phyloP scores from a whole-genome alignment of 2,797 vertebrate species.

The Arrhamphus sclerolepis region DNA sequence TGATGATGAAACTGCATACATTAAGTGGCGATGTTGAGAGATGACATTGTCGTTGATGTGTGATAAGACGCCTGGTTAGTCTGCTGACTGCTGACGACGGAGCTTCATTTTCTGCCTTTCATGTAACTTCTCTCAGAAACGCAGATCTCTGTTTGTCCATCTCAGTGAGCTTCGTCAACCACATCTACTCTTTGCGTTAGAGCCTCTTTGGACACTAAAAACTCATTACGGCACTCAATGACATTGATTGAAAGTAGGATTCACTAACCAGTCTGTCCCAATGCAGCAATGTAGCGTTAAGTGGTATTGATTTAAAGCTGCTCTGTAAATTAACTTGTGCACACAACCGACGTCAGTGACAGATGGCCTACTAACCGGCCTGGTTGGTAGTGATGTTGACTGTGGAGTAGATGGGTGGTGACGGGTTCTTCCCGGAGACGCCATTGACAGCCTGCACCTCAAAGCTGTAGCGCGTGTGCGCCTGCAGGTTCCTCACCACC shows the following conservation, averaged over 20 bases:
- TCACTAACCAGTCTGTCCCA: slow-evolving; percentile 48
- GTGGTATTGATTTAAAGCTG: slow-evolving; percentile 66
- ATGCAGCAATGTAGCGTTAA: slow-evolving; percentile 53
- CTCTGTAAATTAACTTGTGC: slow-evolving; percentile 59
- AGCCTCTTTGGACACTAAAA: slow-evolving; percentile 32
- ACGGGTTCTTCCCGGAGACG: slow-evolving; percentile 90
- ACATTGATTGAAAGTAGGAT: slow-evolving; percentile 59
- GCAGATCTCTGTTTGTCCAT: slow-evolving; percentile 21
- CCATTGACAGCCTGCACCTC: slow-evolving; percentile 98
- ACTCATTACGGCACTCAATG: slow-evolving; percentile 53
- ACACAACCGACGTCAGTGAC: slow-evolving; percentile 32
- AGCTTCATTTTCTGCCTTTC: slow-evolving; percentile 29
- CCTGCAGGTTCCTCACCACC: slow-evolving; percentile 94
- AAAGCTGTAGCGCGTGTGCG: slow-evolving; percentile 97
- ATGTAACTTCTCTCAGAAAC: slow-evolving; percentile 15
- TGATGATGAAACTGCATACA: slow-evolving; percentile 66
- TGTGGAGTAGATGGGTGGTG: slow-evolving; percentile 87
- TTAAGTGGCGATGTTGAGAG: slow-evolving; percentile 52
- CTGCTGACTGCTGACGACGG: slow-evolving; percentile 52
- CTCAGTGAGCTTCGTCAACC: slow-evolving; percentile 33
- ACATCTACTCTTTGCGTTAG: slow-evolving; percentile 34
- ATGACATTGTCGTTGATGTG: slow-evolving; percentile 64
- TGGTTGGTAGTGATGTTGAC: slow-evolving; percentile 99
- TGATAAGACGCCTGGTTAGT: slow-evolving; percentile 37
- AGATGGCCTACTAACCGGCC: slow-evolving; percentile 66